Evolutionary conservation across 53 echinoderm and acorn worm genomes (phyloP).

Genomic region (Antedon mediterranea): DNA sequence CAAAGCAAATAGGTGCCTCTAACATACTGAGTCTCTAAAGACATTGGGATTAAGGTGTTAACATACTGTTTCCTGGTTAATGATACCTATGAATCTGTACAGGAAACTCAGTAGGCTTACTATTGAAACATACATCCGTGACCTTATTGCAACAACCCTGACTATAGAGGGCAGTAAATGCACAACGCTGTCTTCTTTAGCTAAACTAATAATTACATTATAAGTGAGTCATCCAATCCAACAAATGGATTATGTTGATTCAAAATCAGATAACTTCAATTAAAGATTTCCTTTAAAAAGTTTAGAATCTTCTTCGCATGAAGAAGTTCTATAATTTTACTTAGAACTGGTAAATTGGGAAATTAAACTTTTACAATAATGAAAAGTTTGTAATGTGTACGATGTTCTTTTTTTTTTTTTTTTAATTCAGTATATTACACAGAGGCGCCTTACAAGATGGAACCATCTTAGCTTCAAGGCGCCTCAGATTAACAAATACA

Average conservation of each 20-base stretch:
- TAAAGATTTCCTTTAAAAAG: neutral
- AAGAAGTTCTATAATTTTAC: neutral
- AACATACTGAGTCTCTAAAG: neutral
- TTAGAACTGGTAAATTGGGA: neutral
- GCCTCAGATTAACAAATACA: too few relatives aligned
- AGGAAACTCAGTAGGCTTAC: neutral
- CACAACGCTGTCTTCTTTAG: neutral
- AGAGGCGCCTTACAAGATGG: too few relatives aligned
- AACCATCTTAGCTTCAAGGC: too few relatives aligned
- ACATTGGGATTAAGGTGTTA: neutral
- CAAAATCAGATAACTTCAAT: neutral
- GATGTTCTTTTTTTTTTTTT: too few relatives aligned
- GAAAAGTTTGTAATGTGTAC: too few relatives aligned
- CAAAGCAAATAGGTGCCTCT: neutral
- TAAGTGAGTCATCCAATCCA: neutral
- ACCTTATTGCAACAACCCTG: neutral
- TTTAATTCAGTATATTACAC: too few relatives aligned
- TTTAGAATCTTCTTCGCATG: neutral
- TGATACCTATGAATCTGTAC: neutral
- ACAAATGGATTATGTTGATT: neutral
- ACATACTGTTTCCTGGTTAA: neutral
- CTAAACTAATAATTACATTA: neutral
- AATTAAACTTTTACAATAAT: too few relatives aligned
- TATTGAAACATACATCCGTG: neutral
- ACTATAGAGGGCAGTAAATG: neutral